Conservation (phyloP, 1,140 invertebrate species). For the Tenebrio molitor region DNA sequence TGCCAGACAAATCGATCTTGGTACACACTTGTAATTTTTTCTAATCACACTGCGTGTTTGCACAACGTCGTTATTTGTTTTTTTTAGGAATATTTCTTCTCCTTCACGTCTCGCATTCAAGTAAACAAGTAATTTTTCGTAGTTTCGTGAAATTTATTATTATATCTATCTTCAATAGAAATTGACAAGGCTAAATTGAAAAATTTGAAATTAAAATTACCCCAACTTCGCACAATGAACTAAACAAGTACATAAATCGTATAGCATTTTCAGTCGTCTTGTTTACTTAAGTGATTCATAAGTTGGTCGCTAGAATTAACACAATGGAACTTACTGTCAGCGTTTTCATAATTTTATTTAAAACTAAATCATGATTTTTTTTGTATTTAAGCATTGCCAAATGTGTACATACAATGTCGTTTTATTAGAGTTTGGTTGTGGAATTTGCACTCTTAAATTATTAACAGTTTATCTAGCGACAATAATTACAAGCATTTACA, state of each 20-base stretch:
- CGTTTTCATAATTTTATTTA: constrained; percentile 4
- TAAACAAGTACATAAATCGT: background rate
- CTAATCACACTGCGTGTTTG: too few relatives aligned
- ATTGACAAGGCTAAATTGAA: background rate
- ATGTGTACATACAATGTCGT: too few relatives aligned
- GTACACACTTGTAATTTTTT: too few relatives aligned
- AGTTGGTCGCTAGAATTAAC: constrained; percentile 2
- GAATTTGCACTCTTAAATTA: too few relatives aligned
- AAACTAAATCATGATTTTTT: background rate
- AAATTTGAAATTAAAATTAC: constrained; percentile 29
- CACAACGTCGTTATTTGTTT: too few relatives aligned
- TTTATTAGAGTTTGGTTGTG: too few relatives aligned
- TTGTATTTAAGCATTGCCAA: too few relatives aligned
- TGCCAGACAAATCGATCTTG: background rate
- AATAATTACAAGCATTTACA: too few relatives aligned
- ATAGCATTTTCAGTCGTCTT: constrained; percentile 6
- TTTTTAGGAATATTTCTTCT: too few relatives aligned
- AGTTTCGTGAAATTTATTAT: background rate
- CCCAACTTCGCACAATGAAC: constrained; percentile 6
- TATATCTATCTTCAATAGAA: background rate
- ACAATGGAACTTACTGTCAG: constrained; percentile 1
- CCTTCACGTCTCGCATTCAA: too few relatives aligned
- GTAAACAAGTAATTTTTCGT: too few relatives aligned
- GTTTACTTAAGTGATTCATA: constrained; percentile 21
- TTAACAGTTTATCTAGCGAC: too few relatives aligned